Percentiles rank a stretch among this genome's conserved stretches.
Conservation (phyloP, 2,797 vertebrate genomes). For the Schizopygopsis pylzovi region DNA sequence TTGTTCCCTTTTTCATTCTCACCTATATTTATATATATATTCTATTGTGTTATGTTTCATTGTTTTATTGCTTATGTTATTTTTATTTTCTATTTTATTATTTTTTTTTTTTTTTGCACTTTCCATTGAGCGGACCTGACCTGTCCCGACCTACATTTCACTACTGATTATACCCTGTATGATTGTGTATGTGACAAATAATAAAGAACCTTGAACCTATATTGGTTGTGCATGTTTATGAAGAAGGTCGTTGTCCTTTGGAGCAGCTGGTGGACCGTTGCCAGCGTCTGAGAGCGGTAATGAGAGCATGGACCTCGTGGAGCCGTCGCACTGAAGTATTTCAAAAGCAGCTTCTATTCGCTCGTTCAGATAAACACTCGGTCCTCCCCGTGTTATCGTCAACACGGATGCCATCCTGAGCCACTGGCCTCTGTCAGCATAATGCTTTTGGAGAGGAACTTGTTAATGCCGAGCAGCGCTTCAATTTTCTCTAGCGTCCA, state of each 20-base stretch:
- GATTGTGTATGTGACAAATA: too few relatives aligned
- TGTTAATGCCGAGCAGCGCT: conserved; percentile 6
- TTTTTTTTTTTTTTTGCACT: too few relatives aligned
- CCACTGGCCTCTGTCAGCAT: not conserved
- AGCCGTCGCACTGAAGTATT: conserved; percentile 35
- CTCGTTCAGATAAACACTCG: not conserved
- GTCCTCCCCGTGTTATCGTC: not conserved
- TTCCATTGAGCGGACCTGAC: too few relatives aligned
- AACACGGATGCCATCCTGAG: conserved; percentile 9
- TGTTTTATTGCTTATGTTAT: too few relatives aligned
- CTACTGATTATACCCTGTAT: too few relatives aligned
- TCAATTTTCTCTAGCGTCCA: conserved; percentile 8
- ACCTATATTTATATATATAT: too few relatives aligned
- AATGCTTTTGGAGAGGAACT: conserved; percentile 33
- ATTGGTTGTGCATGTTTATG: conserved; percentile 35
- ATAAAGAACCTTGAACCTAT: not conserved
- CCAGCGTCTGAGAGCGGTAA: not conserved
- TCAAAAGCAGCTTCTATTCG: conserved; percentile 18
- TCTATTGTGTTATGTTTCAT: too few relatives aligned
- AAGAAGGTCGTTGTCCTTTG: conserved; percentile 11
- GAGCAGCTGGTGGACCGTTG: conserved; percentile 11
- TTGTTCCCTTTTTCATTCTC: too few relatives aligned
- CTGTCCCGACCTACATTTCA: too few relatives aligned
- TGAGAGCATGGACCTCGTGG: conserved; percentile 8
- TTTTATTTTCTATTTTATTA: too few relatives aligned